These are phyloP conservation scores for Mus caroli DNA, from an alignment of 2,797 vertebrate genomes.

Conservation along the genomic window DNA sequence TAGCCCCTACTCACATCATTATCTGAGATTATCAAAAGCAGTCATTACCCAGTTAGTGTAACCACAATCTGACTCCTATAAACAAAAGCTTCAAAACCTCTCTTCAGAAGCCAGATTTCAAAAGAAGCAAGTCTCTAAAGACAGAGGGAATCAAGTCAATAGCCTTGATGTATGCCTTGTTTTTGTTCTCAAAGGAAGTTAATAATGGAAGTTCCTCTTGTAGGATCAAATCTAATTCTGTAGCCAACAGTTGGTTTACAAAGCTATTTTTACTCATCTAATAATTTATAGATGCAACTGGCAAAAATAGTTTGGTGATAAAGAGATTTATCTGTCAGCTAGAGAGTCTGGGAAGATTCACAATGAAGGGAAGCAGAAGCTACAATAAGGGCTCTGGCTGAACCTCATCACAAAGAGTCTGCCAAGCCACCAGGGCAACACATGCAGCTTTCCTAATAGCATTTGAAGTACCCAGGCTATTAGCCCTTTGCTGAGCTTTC, in stretches of 20 bases:
- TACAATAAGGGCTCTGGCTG: not conserved
- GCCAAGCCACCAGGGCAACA: not conserved
- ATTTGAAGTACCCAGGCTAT: not conserved
- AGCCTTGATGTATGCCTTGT: not conserved
- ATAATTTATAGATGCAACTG: conserved; percentile 61
- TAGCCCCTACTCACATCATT: not conserved
- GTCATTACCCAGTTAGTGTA: conserved; percentile 7
- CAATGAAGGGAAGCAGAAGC: conserved; percentile 21
- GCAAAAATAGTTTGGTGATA: conserved; percentile 29
- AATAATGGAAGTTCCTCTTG: conserved; percentile 28
- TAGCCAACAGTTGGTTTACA: not conserved
- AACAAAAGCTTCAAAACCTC: conserved; percentile 51
- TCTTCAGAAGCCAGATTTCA: conserved; percentile 21
- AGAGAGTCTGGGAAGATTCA: conserved; percentile 13
- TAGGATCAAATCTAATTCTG: conserved; percentile 25
- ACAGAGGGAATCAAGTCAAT: conserved; percentile 41
- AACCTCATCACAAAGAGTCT: not conserved
- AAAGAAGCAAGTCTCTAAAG: not conserved
- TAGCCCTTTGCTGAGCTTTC: not conserved
- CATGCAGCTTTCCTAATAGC: not conserved
- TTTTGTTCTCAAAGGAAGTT: conserved; percentile 54
- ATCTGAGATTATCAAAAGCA: conserved; percentile 35
- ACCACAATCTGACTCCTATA: not conserved
- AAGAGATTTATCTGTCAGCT: conserved; percentile 54
- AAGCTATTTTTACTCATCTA: conserved; percentile 12